Percentiles rank a stretch among this genome's conserved stretches.
These are phyloP conservation scores for Strigamia transsilvanica DNA, from an alignment of 2,888 invertebrate genomes.

Conservation along the genomic window DNA sequence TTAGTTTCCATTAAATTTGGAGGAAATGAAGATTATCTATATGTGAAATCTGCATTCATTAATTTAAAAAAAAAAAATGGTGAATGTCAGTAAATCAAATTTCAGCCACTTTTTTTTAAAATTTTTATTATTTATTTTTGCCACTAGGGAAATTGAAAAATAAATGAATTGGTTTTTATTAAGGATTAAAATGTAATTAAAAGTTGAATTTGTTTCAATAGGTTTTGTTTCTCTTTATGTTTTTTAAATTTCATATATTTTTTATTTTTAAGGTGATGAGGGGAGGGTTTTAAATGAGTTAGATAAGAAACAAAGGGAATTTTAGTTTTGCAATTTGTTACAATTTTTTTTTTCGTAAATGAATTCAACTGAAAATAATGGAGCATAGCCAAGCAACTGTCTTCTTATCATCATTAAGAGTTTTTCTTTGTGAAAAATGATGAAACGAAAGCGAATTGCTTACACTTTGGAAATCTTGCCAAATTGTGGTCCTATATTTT, in stretches of 20 bases:
- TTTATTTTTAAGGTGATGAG: background rate
- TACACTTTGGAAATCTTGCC: constrained; percentile 48
- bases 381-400: constrained; percentile 49
- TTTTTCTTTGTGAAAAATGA: constrained; percentile 44
- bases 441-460: constrained; percentile 42
- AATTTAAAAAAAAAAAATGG: constrained; percentile 2
- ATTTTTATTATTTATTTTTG: background rate
- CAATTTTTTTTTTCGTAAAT: background rate
- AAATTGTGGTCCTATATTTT: background rate
- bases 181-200: constrained; percentile 33
- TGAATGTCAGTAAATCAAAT: constrained; percentile 43
- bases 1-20: constrained; percentile 43
- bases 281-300: constrained; percentile 7
- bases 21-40: constrained; percentile 47
- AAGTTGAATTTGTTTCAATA: background rate
- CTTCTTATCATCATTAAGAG: constrained; percentile 49
- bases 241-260: background rate
- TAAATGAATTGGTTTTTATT: constrained; percentile 14
- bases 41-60: constrained; percentile 40
- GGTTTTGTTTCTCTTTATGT: background rate
- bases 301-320: constrained; percentile 38
- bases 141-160: constrained; percentile 31
- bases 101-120: background rate
- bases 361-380: constrained; percentile 40
- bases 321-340: constrained; percentile 42